These are phyloP conservation scores for Rhinella marina DNA, from an alignment of 2,797 vertebrate species.

Conservation along the genomic window DNA sequence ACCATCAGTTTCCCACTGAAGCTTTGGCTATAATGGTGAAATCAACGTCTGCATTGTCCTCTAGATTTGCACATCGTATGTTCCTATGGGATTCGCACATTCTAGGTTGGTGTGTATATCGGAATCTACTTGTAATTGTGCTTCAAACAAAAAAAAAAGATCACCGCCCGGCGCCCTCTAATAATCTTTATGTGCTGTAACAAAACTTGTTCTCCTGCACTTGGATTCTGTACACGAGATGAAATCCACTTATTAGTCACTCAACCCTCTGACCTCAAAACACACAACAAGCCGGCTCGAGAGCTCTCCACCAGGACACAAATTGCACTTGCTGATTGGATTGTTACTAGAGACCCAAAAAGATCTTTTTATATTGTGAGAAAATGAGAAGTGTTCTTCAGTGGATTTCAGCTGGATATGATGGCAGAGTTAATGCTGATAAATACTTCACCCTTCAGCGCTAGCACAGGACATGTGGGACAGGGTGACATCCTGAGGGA, in stretches of 20 bases:
- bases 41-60: too few relatives aligned
- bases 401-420: not conserved
- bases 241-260: not conserved
- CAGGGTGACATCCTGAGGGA: too few relatives aligned
- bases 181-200: not conserved
- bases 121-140: too few relatives aligned
- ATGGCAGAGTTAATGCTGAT: not conserved
- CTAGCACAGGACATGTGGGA: too few relatives aligned
- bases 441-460: not conserved
- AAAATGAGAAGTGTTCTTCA: not conserved
- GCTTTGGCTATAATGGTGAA: too few relatives aligned
- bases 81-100: too few relatives aligned
- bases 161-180: not conserved
- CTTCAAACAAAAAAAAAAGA: too few relatives aligned
- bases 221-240: not conserved
- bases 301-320: not conserved
- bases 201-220: not conserved
- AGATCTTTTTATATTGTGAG: not conserved
- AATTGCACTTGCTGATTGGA: conserved; percentile 24
- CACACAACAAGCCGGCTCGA: conserved; percentile 11
- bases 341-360: not conserved
- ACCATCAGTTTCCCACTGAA: too few relatives aligned
- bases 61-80: too few relatives aligned
- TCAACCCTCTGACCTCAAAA: conserved; percentile 39
- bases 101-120: too few relatives aligned